phyloP scores from a whole-genome alignment of 1,140 invertebrate genomes.

The Pectinophora gossypiella region DNA sequence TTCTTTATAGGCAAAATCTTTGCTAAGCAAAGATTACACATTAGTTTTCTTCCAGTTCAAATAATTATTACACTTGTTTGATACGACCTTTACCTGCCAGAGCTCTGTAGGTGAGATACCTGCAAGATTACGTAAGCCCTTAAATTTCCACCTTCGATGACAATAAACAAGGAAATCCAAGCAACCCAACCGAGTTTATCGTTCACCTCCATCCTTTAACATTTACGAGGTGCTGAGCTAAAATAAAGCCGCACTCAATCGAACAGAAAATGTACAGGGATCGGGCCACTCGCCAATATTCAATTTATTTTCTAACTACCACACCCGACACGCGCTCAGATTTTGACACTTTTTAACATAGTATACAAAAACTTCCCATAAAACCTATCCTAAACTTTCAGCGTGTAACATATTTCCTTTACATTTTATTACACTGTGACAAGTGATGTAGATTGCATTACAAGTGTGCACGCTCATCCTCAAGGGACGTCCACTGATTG shows the following conservation, averaged over 20 bases:
- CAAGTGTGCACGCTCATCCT: conserved; percentile 31
- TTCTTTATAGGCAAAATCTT: too few species aligned
- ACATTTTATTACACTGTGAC: conserved; percentile 25
- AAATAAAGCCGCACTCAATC: conserved; percentile 45
- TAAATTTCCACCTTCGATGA: neutral
- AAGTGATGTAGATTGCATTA: conserved; percentile 18
- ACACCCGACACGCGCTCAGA: conserved; percentile 20
- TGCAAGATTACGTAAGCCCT: too few species aligned
- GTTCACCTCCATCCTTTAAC: conserved; percentile 26
- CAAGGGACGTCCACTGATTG: conserved; percentile 59
- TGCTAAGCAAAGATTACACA: too few species aligned
- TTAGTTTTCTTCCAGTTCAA: too few species aligned
- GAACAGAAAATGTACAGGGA: conserved; percentile 16
- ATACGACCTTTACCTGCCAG: too few species aligned
- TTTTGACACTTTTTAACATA: conserved; percentile 13
- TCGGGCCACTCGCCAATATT: conserved; percentile 43
- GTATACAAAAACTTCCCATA: conserved; percentile 5
- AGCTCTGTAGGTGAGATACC: too few species aligned
- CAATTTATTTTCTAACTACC: conserved; percentile 65
- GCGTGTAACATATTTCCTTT: conserved; percentile 3
- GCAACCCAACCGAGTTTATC: neutral
- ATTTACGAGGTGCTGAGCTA: conserved; percentile 35
- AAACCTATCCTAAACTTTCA: neutral
- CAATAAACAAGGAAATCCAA: neutral
- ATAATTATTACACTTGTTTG: too few species aligned